Evolutionary conservation across 2,113 vertebrate species (phyloP).

Genomic region (Sphyrna mokarran): DNA sequence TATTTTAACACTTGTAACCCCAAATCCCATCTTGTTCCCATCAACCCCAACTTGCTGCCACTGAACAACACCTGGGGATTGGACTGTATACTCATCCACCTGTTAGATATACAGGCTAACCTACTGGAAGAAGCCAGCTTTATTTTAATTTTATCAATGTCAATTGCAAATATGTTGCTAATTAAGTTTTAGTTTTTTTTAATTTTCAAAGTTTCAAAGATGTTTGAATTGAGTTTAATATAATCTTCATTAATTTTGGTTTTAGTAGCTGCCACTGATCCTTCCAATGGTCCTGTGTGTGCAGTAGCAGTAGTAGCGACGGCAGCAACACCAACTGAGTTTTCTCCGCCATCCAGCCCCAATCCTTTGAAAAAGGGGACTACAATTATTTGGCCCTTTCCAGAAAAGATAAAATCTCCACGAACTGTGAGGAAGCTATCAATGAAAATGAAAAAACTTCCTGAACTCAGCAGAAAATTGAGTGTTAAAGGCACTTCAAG

Average conservation of each 20-base stretch:
- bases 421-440: conserved; percentile 93
- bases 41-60: neutral
- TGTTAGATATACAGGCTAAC: neutral
- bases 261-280: conserved; percentile 27
- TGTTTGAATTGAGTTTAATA: neutral
- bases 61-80: neutral
- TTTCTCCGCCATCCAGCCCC: conserved; percentile 79
- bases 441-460: conserved; percentile 96
- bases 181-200: neutral
- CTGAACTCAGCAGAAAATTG: conserved; percentile 88
- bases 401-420: conserved; percentile 95
- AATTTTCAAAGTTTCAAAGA: neutral
- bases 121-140: neutral
- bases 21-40: too few species aligned
- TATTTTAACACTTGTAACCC: neutral
- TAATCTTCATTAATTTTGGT: conserved; percentile 30
- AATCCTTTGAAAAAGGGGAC: conserved; percentile 81
- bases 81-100: neutral
- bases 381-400: conserved; percentile 91
- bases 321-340: conserved; percentile 45
- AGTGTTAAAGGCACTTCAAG: conserved; percentile 74
- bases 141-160: neutral
- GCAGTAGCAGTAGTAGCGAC: conserved; percentile 14
- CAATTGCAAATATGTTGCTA: neutral
- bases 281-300: conserved; percentile 27